Evolutionary conservation across 2,113 vertebrate species (phyloP), one percentile per base, ranked within the genome.

Genomic region (Eptatretus burgeri): DNA sequence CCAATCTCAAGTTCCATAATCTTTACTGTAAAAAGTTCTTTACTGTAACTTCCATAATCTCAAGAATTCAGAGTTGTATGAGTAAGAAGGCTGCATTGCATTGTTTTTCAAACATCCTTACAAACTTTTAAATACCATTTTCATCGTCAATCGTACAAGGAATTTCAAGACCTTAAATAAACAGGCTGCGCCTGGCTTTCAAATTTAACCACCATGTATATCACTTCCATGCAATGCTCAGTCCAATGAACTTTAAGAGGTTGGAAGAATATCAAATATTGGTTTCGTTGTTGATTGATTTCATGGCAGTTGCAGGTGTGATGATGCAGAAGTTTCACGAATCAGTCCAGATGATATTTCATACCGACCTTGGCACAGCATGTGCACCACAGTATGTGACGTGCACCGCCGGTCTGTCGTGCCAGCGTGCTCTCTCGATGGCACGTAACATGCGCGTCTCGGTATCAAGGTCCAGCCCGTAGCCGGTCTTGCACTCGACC

Each of bases 401-500:
- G 1, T 86, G 93, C 72, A 98, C 81, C 71, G 75, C 71, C 10
- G 93, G 70, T 53, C 74, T 74, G 69, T 80, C 50, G 19, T 75
- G 72, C 51, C 49, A 65, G 56, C 69, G 68, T 1, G 86, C 86
- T 0, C 71, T 71, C 60, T 93, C 76, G 0, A 94, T 82, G 67
- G 84, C 85, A 7, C 77, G 71, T 68, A 98, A 79, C 84, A 94
- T 89, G 73, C 89, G 93, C 5, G 93, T 72, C 73, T 98, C 89
- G 0, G 79, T 76, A 13, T 81, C 73, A 64, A 85, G 69, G 66
- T 81, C 73, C 19, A 98, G 74, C 51, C 89, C 86, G 0, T 95
- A 98, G 2, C 91, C 89, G n/a, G 82, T 95, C 78, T 98, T 98
- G 70, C 87, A 93, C 74, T 95, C 91, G 60, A 82, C 81, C 74